Evolutionary conservation across 2,888 invertebrate species (phyloP).

Genomic region (Xestia sexstrigata): DNA sequence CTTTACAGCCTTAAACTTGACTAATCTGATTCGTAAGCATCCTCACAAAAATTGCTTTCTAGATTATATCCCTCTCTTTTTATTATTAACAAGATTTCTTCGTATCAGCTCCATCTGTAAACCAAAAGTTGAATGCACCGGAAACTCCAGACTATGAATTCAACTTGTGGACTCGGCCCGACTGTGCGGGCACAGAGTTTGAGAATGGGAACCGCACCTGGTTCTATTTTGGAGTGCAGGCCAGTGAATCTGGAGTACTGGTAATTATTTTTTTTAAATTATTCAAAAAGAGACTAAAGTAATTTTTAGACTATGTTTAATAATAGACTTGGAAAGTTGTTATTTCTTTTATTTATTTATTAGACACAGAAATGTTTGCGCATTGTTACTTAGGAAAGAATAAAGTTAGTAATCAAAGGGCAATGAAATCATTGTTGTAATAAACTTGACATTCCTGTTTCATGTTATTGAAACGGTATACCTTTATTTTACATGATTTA

Average conservation of each 20-base stretch:
- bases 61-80: background rate
- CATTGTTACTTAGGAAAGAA: background rate
- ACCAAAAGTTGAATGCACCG: slow-evolving; percentile 80
- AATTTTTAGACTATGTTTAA: background rate
- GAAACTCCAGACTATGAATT: slow-evolving; percentile 94
- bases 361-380: background rate
- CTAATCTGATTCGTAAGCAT: background rate
- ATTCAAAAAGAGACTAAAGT: background rate
- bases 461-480: slow-evolving; percentile 15
- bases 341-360: background rate
- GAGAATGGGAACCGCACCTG: slow-evolving; percentile 97
- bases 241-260: slow-evolving; percentile 87
- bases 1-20: background rate
- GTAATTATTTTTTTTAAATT: slow-evolving; percentile 84
- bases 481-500: background rate
- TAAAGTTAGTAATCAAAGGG: background rate
- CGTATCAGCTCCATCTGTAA: slow-evolving; percentile 79
- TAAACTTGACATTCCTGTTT: background rate
- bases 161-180: slow-evolving; percentile 97
- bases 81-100: slow-evolving; percentile 17
- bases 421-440: background rate
- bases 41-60: background rate
- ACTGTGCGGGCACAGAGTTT: slow-evolving; percentile 96
- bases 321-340: background rate
- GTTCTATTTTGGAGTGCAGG: slow-evolving; percentile 97